These are phyloP conservation scores for Burhinus bistriatus DNA, from an alignment of 2,113 vertebrate genomes.

Conservation along the genomic window DNA sequence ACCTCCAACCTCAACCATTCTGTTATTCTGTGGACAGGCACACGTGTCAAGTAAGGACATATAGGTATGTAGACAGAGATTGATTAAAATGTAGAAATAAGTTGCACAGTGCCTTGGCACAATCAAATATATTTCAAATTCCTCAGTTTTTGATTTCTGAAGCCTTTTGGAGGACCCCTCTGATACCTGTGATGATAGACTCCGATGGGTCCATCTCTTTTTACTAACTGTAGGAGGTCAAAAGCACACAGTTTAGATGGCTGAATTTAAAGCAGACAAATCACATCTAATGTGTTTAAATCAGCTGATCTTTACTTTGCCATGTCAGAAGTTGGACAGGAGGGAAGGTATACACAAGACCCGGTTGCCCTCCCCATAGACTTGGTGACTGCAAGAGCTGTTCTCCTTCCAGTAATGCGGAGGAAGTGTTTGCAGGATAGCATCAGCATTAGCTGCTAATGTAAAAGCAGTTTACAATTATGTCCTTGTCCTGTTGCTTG, in stretches of 20 bases:
- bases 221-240: background rate
- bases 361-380: fast-evolving
- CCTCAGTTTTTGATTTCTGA: background rate
- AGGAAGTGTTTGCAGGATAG: background rate
- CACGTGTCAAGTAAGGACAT: fast-evolving
- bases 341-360: background rate
- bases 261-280: background rate
- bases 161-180: background rate
- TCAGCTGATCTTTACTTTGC: background rate
- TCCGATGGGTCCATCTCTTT: background rate
- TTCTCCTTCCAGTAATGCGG: background rate
- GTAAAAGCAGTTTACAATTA: background rate
- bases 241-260: background rate
- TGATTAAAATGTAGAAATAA: background rate
- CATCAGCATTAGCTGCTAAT: background rate
- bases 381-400: background rate
- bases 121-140: background rate
- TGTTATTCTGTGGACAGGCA: background rate
- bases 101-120: background rate
- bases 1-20: background rate
- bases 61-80: background rate
- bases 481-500: background rate
- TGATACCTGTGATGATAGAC: background rate
- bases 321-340: background rate
- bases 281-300: background rate